phyloP scores from a whole-genome alignment of 2,797 vertebrate genomes.

The Trachurus trachurus region DNA sequence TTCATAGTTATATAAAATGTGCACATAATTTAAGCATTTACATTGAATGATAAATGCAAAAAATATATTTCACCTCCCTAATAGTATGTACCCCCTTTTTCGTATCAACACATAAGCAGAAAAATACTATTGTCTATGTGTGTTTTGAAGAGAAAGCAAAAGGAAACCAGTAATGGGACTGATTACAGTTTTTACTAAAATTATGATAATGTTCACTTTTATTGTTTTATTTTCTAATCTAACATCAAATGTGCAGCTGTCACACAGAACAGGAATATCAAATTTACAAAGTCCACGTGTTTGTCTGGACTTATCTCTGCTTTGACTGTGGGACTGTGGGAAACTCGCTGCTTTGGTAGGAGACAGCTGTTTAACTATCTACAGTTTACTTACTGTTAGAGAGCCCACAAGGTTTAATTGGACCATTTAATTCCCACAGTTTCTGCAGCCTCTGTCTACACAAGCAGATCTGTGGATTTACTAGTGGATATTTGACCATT shows the following conservation, averaged over 20 bases:
- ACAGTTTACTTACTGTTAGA: neutral
- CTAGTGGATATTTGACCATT: neutral
- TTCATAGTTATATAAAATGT: constrained; percentile 17
- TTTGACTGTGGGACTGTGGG: constrained; percentile 1
- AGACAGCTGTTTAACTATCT: neutral
- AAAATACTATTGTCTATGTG: neutral
- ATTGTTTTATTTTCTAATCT: neutral
- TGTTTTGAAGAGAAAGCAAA: too few species aligned
- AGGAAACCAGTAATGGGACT: too few species aligned
- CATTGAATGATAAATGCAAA: too few species aligned
- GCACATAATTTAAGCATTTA: constrained; percentile 17
- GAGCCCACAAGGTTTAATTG: neutral
- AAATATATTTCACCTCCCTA: too few species aligned
- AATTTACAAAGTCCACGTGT: neutral
- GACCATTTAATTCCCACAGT: neutral
- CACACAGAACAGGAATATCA: neutral
- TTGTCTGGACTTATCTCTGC: neutral
- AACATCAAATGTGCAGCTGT: neutral
- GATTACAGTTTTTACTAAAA: too few species aligned
- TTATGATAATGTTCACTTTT: neutral
- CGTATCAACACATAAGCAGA: neutral
- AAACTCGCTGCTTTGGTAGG: neutral
- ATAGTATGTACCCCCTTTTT: too few species aligned
- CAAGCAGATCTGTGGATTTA: neutral
- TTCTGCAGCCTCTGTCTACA: neutral